phyloP scores from a whole-genome alignment of 2,797 vertebrate genomes.

The Anabacerthia variegaticeps region DNA sequence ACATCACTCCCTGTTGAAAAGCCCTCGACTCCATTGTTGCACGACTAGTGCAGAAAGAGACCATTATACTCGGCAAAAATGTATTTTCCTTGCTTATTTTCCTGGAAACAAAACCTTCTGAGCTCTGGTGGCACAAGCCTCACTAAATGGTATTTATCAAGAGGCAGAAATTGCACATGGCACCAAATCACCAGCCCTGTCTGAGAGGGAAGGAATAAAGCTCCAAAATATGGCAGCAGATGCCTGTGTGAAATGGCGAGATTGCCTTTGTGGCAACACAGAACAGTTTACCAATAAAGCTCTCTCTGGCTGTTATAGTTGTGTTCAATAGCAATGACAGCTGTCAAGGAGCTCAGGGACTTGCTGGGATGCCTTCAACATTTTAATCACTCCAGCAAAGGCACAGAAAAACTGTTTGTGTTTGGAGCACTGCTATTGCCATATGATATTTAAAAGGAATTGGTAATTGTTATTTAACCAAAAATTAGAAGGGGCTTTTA shows the following conservation, averaged over 20 bases:
- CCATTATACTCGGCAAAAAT: constrained; percentile 54
- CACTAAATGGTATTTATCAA: not conserved
- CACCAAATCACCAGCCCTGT: not conserved
- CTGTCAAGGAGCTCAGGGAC: constrained; percentile 80
- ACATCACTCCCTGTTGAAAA: constrained; percentile 52
- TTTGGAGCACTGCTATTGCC: constrained; percentile 1
- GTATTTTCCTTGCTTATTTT: constrained; percentile 66
- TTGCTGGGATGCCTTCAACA: constrained; percentile 69
- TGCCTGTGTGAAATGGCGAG: constrained; percentile 64
- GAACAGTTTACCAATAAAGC: constrained; percentile 74
- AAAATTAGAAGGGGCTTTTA: constrained; percentile 28
- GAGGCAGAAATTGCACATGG: constrained; percentile 22
- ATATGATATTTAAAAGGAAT: constrained; percentile 37
- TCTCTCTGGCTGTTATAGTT: constrained; percentile 71
- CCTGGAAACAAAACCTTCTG: constrained; percentile 52
- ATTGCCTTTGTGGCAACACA: constrained; percentile 48
- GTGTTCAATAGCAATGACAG: constrained; percentile 77
- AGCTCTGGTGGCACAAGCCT: constrained; percentile 5
- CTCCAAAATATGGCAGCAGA: constrained; percentile 70
- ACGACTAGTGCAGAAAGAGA: constrained; percentile 49
- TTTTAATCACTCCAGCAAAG: constrained; percentile 74
- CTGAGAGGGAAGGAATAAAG: constrained; percentile 41
- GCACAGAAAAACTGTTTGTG: constrained; percentile 65
- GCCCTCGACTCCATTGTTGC: constrained; percentile 35
- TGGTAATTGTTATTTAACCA: constrained; percentile 51